Evolutionary conservation across 2,888 invertebrate species (phyloP).

Genomic region (Ophion slaviceki): DNA sequence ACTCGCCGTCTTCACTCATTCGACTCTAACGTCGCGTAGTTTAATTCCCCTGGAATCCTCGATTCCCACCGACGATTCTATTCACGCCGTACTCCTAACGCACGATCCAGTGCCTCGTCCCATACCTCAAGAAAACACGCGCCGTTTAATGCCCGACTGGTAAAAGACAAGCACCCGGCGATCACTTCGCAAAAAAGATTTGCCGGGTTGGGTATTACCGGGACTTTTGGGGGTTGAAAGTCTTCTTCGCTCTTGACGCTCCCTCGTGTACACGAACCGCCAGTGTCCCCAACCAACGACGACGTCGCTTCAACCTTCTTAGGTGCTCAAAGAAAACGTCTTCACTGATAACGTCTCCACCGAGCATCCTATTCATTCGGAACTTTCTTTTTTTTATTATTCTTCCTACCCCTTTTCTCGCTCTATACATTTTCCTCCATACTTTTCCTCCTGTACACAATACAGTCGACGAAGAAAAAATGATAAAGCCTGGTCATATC

Average conservation of each 20-base stretch:
- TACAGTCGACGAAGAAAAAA: slow-evolving; percentile 44
- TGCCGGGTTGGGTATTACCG: slow-evolving; percentile 5
- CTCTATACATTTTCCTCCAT: slow-evolving; percentile 34
- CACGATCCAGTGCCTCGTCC: neutral
- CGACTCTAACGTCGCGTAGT: neutral
- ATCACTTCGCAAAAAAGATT: neutral
- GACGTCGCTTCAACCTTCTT: slow-evolving; percentile 44
- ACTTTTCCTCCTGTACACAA: slow-evolving; percentile 40
- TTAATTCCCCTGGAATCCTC: neutral
- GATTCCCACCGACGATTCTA: neutral
- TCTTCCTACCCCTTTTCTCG: neutral
- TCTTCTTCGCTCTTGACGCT: neutral
- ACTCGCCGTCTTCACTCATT: neutral
- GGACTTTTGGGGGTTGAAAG: neutral
- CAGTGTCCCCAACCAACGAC: neutral
- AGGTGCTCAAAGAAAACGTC: slow-evolving; percentile 59
- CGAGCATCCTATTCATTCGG: slow-evolving; percentile 47
- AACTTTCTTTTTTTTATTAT: slow-evolving; percentile 33
- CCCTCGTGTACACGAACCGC: neutral
- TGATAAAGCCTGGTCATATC: slow-evolving; percentile 46
- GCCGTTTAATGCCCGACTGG: slow-evolving; percentile 5
- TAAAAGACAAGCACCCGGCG: neutral
- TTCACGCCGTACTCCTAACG: neutral
- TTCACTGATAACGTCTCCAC: slow-evolving; percentile 36
- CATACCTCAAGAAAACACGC: neutral